These are phyloP conservation scores for Polyodon spathula DNA, from an alignment of 2,113 vertebrate genomes.

Conservation along the genomic window DNA sequence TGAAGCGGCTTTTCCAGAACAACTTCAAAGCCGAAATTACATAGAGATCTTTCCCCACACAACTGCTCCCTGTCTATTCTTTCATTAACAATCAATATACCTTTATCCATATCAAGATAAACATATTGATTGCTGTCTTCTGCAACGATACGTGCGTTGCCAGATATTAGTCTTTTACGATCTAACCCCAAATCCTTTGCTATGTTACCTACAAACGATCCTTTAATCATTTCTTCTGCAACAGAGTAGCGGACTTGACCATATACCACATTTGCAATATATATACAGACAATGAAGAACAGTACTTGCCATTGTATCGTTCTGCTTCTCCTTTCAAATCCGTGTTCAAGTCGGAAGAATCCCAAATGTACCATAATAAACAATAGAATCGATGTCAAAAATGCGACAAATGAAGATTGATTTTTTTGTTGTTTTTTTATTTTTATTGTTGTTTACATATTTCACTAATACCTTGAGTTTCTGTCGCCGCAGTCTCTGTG, in stretches of 20 bases:
- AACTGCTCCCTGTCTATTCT: slow-evolving; percentile 14
- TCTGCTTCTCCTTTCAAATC: background rate
- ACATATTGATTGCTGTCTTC: background rate
- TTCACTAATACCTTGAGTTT: background rate
- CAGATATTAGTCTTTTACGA: background rate
- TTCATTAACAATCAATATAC: slow-evolving; percentile 7
- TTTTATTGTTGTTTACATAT: background rate
- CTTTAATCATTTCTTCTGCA: slow-evolving; percentile 7
- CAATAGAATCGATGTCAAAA: background rate
- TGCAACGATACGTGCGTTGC: slow-evolving; percentile 9
- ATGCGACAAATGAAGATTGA: background rate
- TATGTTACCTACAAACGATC: slow-evolving; percentile 14
- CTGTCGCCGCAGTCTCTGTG: background rate
- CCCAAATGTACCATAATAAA: background rate
- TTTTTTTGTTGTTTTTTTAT: background rate
- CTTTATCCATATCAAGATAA: slow-evolving; percentile 3
- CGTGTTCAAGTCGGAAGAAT: background rate
- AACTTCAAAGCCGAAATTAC: slow-evolving; percentile 4
- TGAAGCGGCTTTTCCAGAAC: slow-evolving; percentile 6
- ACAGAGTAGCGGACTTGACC: slow-evolving; percentile 10
- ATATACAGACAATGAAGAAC: background rate
- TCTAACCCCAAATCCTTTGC: slow-evolving; percentile 13
- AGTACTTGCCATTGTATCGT: background rate
- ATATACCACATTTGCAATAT: background rate
- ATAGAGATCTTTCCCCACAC: background rate